These are phyloP conservation scores for Intellagama lesueurii DNA, from an alignment of 2,797 vertebrate species.

Conservation along the genomic window DNA sequence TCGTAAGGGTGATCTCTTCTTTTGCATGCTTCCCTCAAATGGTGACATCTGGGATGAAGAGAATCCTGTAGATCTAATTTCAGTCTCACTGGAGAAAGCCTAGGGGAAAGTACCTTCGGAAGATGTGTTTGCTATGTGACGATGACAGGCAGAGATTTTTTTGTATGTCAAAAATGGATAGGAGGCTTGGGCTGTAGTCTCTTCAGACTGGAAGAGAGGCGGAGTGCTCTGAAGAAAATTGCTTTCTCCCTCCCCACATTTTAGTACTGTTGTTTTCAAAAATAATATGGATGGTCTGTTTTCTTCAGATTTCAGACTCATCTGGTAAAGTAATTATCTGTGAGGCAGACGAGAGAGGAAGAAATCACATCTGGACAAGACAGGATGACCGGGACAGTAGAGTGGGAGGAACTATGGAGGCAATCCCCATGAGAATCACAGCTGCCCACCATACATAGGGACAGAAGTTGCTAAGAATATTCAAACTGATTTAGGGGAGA, in stretches of 20 bases:
- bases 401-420: constrained; percentile 34
- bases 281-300: constrained; percentile 67
- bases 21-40: neutral
- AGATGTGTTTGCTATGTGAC: neutral
- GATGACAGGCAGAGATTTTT: neutral
- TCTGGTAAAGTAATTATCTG: constrained; percentile 79
- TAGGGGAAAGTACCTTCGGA: neutral
- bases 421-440: constrained; percentile 65
- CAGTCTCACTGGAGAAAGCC: neutral
- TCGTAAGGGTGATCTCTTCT: neutral
- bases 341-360: constrained; percentile 70
- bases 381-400: constrained; percentile 71
- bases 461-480: constrained; percentile 69
- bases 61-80: constrained; percentile 4
- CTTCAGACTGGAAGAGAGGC: constrained; percentile 17
- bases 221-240: constrained; percentile 37
- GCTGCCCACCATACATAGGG: constrained; percentile 73
- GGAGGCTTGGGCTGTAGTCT: neutral
- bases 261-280: constrained; percentile 69
- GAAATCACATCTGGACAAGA: constrained; percentile 72
- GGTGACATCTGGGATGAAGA: neutral
- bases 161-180: neutral
- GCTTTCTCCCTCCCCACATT: constrained; percentile 21
- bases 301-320: constrained; percentile 68
- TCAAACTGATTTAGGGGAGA: constrained; percentile 72